These are phyloP conservation scores for Chymomyza fuscimana DNA, from an alignment of 2,888 invertebrate genomes.

Conservation along the genomic window DNA sequence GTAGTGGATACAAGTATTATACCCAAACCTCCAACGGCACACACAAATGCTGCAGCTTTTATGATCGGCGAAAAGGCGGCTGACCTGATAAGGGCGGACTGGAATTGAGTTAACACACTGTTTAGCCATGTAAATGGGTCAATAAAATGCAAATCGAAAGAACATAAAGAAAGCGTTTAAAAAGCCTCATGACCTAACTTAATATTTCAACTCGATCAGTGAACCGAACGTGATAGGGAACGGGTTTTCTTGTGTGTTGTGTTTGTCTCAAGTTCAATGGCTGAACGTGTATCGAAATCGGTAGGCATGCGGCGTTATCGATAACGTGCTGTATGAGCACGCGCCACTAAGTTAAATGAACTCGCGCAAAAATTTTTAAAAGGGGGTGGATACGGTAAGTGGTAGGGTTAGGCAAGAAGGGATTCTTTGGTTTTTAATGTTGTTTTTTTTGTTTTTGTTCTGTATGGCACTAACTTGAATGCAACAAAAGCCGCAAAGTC, in stretches of 20 bases:
- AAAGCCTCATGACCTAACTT: slow-evolving; percentile 43
- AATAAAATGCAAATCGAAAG: slow-evolving; percentile 51
- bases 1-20: slow-evolving; percentile 86
- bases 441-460: not conserved
- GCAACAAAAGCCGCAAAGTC: not conserved
- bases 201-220: slow-evolving; percentile 24
- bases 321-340: slow-evolving; percentile 13
- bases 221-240: slow-evolving; percentile 12
- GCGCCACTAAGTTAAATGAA: slow-evolving; percentile 41
- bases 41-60: slow-evolving; percentile 85
- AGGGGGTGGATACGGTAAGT: not conserved
- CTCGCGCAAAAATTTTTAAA: slow-evolving; percentile 5
- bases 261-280: slow-evolving; percentile 41
- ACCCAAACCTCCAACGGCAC: slow-evolving; percentile 84
- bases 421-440: not conserved
- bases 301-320: slow-evolving; percentile 14
- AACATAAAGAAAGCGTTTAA: slow-evolving; percentile 19
- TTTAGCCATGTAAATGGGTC: slow-evolving; percentile 46
- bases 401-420: not conserved
- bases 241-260: slow-evolving; percentile 40
- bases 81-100: slow-evolving; percentile 81
- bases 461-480: not conserved
- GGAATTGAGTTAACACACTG: slow-evolving; percentile 34
- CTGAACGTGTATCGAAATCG: slow-evolving; percentile 1
- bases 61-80: slow-evolving; percentile 88